Conservation (phyloP, 92 coral and sea anemone genomes). For the Paramuricea clavata region DNA sequence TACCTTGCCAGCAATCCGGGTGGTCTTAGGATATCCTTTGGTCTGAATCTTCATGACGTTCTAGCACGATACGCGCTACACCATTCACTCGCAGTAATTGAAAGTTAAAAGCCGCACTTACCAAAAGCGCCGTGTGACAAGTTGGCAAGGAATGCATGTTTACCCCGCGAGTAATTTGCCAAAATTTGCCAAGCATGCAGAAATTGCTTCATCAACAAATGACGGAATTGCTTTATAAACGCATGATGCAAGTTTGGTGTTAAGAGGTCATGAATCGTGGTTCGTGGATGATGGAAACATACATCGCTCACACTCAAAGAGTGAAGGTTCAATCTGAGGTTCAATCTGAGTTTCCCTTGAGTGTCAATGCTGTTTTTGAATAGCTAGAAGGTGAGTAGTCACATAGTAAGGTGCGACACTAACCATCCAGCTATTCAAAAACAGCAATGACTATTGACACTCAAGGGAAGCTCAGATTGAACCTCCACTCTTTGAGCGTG, state of each 20-base stretch:
- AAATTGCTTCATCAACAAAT: neutral
- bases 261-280: neutral
- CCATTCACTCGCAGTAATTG: neutral
- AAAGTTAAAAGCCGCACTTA: neutral
- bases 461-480: too few relatives aligned
- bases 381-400: too few relatives aligned
- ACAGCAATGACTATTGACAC: too few relatives aligned
- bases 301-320: neutral
- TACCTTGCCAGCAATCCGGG: slow-evolving; percentile 23
- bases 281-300: neutral
- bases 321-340: too few relatives aligned
- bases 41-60: neutral
- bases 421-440: too few relatives aligned
- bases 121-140: neutral
- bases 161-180: neutral
- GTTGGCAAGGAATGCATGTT: neutral
- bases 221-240: neutral
- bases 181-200: slow-evolving; percentile 25
- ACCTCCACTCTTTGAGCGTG: too few relatives aligned
- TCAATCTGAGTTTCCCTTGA: too few relatives aligned
- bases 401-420: too few relatives aligned
- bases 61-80: neutral
- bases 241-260: neutral
- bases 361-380: too few relatives aligned
- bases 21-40: slow-evolving; percentile 8